A percentile compares a stretch with the other conserved stretches of the same genome.
phyloP scores from a whole-genome alignment of 2,113 vertebrate genomes.

The human (Homo sapiens) region DNA sequence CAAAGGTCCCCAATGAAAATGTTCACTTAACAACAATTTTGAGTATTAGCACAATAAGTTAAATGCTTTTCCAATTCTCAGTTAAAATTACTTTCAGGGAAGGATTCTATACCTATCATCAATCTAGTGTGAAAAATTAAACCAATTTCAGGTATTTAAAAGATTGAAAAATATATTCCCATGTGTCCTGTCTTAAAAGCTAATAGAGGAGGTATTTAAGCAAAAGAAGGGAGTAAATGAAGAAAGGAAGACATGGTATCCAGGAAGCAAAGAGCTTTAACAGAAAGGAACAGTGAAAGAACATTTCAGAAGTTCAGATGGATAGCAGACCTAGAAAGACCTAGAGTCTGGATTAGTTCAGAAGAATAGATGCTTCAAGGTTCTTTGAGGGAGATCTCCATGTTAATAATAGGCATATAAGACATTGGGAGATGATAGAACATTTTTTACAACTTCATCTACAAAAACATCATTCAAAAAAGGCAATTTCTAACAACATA shows the following conservation, averaged over 20 bases:
- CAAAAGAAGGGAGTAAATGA: background rate
- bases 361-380: background rate
- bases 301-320: background rate
- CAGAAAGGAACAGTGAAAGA: background rate
- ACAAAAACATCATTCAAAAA: background rate
- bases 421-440: background rate
- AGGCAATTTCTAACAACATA: background rate
- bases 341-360: background rate
- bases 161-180: background rate
- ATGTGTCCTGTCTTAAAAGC: background rate
- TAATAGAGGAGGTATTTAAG: background rate
- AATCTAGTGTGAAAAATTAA: background rate
- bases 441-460: background rate
- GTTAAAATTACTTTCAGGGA: background rate
- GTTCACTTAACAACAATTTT: background rate
- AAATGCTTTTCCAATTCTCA: background rate
- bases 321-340: background rate
- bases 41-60: background rate
- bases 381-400: background rate
- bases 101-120: background rate
- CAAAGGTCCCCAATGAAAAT: background rate
- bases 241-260: background rate
- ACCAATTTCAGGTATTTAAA: background rate
- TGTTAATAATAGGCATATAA: background rate
- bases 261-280: background rate